These are phyloP conservation scores for Hydroisotoma schaefferi DNA, from an alignment of 2,888 invertebrate species.

Conservation along the genomic window DNA sequence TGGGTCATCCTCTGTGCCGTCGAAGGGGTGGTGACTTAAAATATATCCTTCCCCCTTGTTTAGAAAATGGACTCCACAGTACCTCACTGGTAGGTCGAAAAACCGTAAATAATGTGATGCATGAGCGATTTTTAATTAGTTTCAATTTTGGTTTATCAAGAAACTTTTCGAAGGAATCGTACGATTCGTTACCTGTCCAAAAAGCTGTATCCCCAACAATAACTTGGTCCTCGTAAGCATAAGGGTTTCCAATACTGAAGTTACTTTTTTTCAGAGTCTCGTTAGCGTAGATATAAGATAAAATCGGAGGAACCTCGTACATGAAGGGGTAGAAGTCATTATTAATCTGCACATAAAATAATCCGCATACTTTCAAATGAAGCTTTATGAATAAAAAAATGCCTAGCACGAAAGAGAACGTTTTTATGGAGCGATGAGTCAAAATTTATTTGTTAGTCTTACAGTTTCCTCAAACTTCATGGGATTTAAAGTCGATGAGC, in stretches of 20 bases:
- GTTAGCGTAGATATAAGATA: constrained; percentile 33
- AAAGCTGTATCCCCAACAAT: constrained; percentile 36
- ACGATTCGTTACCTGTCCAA: no score
- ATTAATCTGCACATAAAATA: constrained; percentile 18
- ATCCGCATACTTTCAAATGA: constrained; percentile 1
- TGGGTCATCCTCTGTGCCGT: constrained; percentile 11
- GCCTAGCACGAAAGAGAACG: not conserved
- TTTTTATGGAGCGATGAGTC: no score
- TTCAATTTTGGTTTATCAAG: not conserved
- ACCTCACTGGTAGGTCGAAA: constrained; percentile 29
- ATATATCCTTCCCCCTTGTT: constrained; percentile 45
- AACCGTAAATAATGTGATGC: not conserved
- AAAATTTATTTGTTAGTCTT: no score
- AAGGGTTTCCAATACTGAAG: constrained; percentile 36
- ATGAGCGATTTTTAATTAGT: not conserved
- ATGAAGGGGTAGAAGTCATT: constrained; percentile 43
- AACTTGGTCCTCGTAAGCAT: constrained; percentile 21
- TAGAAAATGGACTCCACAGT: constrained; percentile 45
- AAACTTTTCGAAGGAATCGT: no score
- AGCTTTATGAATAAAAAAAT: constrained; percentile 1
- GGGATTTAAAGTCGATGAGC: constrained; percentile 28
- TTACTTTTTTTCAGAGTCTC: constrained; percentile 33
- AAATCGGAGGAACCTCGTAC: constrained; percentile 43
- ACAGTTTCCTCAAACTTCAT: constrained; percentile 28
- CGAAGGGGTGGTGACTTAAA: constrained; percentile 32